Evolutionary conservation across 2,797 vertebrate genomes (phyloP).

Genomic region (Australoheros facetus): DNA sequence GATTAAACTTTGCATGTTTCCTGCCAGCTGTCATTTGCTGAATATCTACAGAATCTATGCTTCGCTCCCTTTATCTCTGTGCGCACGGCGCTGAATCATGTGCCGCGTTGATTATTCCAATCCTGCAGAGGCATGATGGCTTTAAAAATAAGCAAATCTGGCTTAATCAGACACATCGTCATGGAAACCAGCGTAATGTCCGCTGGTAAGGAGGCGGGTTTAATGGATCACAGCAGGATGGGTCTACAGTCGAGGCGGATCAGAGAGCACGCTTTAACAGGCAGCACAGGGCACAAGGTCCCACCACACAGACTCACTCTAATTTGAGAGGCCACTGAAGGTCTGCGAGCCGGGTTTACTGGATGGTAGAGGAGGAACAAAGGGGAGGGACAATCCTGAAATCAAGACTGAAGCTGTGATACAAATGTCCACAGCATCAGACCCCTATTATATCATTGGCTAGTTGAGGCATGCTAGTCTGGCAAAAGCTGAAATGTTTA

Average conservation of each 20-base stretch:
- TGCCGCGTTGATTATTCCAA: slow-evolving; percentile 41
- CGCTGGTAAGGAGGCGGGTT: slow-evolving; percentile 41
- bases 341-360: slow-evolving; percentile 6
- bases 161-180: slow-evolving; percentile 59
- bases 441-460: not conserved
- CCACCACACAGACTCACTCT: slow-evolving; percentile 33
- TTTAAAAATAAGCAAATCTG: slow-evolving; percentile 58
- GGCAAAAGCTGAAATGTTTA: not conserved
- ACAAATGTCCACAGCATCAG: not conserved
- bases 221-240: slow-evolving; percentile 52
- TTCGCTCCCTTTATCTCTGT: not conserved
- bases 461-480: not conserved
- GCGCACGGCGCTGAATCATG: not conserved
- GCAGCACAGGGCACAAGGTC: slow-evolving; percentile 14
- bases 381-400: not conserved
- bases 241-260: not conserved
- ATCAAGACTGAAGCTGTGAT: not conserved
- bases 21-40: not conserved
- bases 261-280: slow-evolving; percentile 29
- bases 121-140: slow-evolving; percentile 25
- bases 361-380: not conserved
- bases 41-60: not conserved
- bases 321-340: slow-evolving; percentile 34
- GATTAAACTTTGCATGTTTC: not conserved
- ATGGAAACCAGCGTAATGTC: slow-evolving; percentile 63